Base-by-base conservation (phyloP, 2,888 invertebrate species). In the Pristionchus mayeri region DNA sequence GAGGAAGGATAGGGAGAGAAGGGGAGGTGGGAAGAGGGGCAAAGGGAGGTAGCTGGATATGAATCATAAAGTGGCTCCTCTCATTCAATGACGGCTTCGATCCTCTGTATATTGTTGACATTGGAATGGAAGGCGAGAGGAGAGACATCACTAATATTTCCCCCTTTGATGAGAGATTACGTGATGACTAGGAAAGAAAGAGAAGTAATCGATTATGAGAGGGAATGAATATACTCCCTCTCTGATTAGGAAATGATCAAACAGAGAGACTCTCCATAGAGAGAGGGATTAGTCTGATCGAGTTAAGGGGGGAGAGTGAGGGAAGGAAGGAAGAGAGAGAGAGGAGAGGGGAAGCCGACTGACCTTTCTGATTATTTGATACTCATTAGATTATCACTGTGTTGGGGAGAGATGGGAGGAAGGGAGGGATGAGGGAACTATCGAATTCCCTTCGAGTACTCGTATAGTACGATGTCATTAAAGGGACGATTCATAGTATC, bases 111-210 rank as follows among this genome's bases (percentile, higher is more conserved):
- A 67, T 67, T 67, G 67, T 67, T 67, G 67, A 67, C 76, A 76
- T 76, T 76, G 30, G 24, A 44, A 48, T 67, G 40, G n/a, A 37
- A 34, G n/a, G 13, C 30, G 67, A 40, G 34, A 67, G 40, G 67
- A 24, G n/a, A 67, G 67, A 67, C 34, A 27, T 52, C 7, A n/a
- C 57, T 57, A 57, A 57, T 57, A 57, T 57, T 57, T 57, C n/a
- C 57, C 57, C 57, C n/a, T 57, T 27, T 57, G n/a, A 30, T 67
- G 30, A 67, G 16, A 27, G 37, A 67, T 86, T 86, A 79, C 85
- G 85, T 44, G 71, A 80, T 63, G 84, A 86, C n/a, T 57, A 57
- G 18, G 57, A n/a, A n/a, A n/a, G n/a, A n/a, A n/a, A n/a, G 24
- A 57, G 54, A 18, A 27, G 81, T 57, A 57, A 57, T 57, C 24